Base-by-base conservation (phyloP, 2,797 vertebrate species). In the Oryzias sinensis region DNA sequence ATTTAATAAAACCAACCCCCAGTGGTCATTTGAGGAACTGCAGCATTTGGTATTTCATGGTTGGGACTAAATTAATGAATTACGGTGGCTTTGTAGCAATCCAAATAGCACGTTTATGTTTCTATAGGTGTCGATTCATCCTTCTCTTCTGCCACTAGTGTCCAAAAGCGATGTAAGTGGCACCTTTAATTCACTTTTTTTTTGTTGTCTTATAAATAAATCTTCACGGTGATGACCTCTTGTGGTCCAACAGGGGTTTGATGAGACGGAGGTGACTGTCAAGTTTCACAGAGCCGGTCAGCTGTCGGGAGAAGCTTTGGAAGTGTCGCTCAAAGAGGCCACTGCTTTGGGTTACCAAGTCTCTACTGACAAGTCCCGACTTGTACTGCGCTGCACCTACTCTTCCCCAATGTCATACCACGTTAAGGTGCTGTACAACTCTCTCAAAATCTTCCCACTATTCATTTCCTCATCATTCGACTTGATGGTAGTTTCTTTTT, bases 301-400 rank as follows among this genome's bases (percentile, higher is more conserved):
- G 46, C 47, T 53, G 49, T 54, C 62, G 72, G 73, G 83, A 53
- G 71, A 77, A n/a, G 54, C 59, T 33, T 54, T 57, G 37, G 56
- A 76, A 69, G 53, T 68, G 29, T 2, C 79, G 62, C 57, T 79
- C 40, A 56, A 50, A 0, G 76, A 90, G 18, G 88, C 85, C n/a
- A 67, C 80, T 44, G 76, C 81, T 42, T 77, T 90, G 54, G 88
- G 88, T 50, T 92, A 88, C 72, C 76, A 78, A 56, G 63, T 92
- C 72, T 87, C 80, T 18, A 67, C 77, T 1, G 85, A 73, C 0
- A 71, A 64, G 59, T 73, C 87, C 5, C 77, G 53, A 14, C 83
- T 92, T 56, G 65, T 68, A 50, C 86, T 92, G 56, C 81, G 82
- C 16, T 81, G 84, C 0, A 77, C 75, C 47, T 91, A 89, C 33